Conservation (phyloP, 2,113 vertebrate genomes). For the Cinclus mexicanus region DNA sequence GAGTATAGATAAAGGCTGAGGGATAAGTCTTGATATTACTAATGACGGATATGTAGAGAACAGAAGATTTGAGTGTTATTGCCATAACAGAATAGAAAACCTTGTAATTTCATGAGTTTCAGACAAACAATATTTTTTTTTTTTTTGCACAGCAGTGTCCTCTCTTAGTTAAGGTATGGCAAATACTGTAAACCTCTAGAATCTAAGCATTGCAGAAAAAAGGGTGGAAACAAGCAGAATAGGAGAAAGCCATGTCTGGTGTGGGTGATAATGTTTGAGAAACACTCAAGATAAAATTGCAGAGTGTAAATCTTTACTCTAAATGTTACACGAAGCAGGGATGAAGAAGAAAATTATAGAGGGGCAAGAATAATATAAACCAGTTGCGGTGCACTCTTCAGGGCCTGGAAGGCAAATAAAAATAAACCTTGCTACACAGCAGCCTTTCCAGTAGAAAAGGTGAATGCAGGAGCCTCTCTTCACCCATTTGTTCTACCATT, state of each 20-base stretch:
- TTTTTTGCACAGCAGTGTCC: background rate
- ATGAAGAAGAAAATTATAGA: background rate
- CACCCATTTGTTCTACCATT: background rate
- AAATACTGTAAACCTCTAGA: background rate
- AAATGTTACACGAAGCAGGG: background rate
- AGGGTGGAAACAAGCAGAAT: background rate
- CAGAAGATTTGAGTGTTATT: background rate
- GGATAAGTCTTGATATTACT: background rate
- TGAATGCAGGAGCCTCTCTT: background rate
- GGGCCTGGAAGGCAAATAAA: background rate
- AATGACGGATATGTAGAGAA: background rate
- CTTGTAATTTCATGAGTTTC: background rate
- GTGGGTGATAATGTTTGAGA: background rate
- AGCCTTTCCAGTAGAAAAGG: background rate
- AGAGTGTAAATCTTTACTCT: background rate
- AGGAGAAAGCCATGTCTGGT: background rate
- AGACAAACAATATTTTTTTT: background rate
- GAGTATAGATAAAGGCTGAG: background rate
- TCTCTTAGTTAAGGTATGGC: background rate
- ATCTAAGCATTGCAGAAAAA: background rate
- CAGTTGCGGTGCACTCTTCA: background rate
- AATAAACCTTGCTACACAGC: background rate
- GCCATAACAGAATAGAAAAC: background rate
- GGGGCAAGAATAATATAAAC: background rate
- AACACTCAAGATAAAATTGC: background rate